Evolutionary conservation across 2,113 vertebrate genomes (phyloP).

Genomic region (Pelobates fuscus): DNA sequence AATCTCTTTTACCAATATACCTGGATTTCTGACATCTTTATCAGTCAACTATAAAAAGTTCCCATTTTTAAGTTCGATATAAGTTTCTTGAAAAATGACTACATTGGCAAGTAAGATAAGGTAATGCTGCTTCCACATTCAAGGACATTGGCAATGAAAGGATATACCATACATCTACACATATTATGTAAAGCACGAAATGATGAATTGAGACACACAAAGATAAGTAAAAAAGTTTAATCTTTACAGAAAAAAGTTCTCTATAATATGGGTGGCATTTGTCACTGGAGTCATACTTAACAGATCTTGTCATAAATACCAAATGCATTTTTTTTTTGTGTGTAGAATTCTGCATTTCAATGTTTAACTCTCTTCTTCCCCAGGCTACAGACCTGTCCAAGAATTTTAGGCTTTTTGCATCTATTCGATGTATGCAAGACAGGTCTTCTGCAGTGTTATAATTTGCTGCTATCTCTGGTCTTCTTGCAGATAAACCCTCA

Average conservation of each 20-base stretch:
- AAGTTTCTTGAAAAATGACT: neutral
- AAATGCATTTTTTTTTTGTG: neutral
- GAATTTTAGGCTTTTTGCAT: no score
- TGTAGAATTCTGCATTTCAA: neutral
- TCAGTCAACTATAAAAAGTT: neutral
- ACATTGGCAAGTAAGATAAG: neutral
- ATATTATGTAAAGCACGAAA: conserved; percentile 19
- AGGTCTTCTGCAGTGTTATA: no score
- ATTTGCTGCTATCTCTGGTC: no score
- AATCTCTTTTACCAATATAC: neutral
- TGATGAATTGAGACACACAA: conserved; percentile 19
- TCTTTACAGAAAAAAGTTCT: conserved; percentile 35
- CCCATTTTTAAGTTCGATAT: neutral
- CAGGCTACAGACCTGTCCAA: no score
- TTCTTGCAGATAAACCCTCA: no score
- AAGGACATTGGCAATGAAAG: conserved; percentile 25
- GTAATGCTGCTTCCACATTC: neutral
- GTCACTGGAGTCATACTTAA: conserved; percentile 12
- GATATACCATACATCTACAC: neutral
- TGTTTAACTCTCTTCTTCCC: neutral
- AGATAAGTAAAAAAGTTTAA: conserved; percentile 38
- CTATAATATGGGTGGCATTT: conserved; percentile 33
- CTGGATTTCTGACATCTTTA: neutral
- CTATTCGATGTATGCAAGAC: no score
- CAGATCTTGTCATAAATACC: conserved; percentile 25